A percentile compares a stretch with the other conserved stretches of the same genome.
Evolutionary conservation across 64 coral and sea anemone species (phyloP).

Genomic region (Stichodactyla helianthus): DNA sequence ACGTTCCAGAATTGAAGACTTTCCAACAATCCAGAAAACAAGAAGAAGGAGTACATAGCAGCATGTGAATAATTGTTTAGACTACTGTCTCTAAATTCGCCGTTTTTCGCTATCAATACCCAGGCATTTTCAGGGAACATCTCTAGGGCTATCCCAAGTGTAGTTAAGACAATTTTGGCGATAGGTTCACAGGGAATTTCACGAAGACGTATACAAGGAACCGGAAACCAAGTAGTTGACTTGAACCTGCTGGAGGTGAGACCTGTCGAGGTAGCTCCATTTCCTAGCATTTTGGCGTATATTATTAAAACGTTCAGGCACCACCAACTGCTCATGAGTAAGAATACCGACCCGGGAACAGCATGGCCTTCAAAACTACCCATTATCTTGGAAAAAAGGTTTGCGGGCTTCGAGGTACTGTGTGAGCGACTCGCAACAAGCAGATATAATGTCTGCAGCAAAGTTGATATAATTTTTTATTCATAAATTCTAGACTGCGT

Average conservation of each 20-base stretch:
- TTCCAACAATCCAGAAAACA: slow-evolving; percentile 41
- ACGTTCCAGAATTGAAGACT: slow-evolving; percentile 34
- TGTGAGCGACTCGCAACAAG: neutral
- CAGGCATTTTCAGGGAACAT: slow-evolving; percentile 29
- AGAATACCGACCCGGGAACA: slow-evolving; percentile 55
- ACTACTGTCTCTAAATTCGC: slow-evolving; percentile 17
- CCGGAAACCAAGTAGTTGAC: slow-evolving; percentile 29
- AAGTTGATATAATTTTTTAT: neutral
- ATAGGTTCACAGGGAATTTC: slow-evolving; percentile 39
- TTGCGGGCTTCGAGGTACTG: neutral
- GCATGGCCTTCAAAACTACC: slow-evolving; percentile 59
- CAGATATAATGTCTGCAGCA: neutral
- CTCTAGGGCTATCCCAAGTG: slow-evolving; percentile 55
- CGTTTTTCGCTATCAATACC: slow-evolving; percentile 18
- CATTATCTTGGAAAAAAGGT: neutral
- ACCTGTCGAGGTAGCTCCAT: neutral
- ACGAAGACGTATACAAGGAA: slow-evolving; percentile 18
- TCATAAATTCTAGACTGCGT: neutral
- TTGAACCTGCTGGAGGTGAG: neutral
- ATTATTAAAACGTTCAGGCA: slow-evolving; percentile 25
- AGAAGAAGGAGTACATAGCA: slow-evolving; percentile 57
- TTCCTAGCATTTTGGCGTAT: neutral
- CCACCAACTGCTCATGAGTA: slow-evolving; percentile 57
- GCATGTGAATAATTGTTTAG: slow-evolving; percentile 66
- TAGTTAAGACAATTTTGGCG: slow-evolving; percentile 15